Percentiles rank a stretch among this genome's conserved stretches.
These are phyloP conservation scores for Babyrousa celebensis DNA, from an alignment of 2,797 vertebrate species.

Conservation along the genomic window DNA sequence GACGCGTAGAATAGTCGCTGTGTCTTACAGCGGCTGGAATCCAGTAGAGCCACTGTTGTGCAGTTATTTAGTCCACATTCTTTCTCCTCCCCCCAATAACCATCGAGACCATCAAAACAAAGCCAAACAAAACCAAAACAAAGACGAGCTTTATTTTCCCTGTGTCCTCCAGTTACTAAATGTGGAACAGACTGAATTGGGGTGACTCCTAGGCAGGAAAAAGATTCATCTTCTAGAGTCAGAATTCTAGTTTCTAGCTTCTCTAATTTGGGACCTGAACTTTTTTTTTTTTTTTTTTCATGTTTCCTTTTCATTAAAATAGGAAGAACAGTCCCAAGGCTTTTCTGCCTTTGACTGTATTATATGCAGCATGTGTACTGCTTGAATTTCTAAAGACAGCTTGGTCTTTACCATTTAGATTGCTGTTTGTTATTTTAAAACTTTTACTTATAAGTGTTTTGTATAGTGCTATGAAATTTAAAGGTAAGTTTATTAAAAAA, in stretches of 20 bases:
- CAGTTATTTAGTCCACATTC: not conserved
- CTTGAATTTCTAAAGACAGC: conserved; percentile 5
- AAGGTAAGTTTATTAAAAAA: not conserved
- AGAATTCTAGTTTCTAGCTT: conserved; percentile 38
- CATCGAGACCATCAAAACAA: not conserved
- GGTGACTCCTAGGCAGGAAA: not conserved
- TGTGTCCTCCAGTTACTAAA: not conserved
- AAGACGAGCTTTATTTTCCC: not conserved
- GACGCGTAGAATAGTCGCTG: not conserved
- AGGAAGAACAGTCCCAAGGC: not conserved
- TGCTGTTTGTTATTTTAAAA: conserved; percentile 35
- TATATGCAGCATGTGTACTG: not conserved
- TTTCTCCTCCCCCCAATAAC: not conserved
- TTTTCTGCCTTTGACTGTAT: not conserved
- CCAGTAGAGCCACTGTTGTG: not conserved
- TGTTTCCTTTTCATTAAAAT: conserved; percentile 52
- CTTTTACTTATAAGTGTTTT: not conserved
- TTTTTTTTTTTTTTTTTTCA: conserved; percentile 41
- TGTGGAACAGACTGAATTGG: not conserved
- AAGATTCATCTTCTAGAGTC: conserved; percentile 35
- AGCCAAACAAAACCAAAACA: not conserved
- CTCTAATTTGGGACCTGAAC: not conserved
- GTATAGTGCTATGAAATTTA: not conserved
- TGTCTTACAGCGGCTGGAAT: not conserved
- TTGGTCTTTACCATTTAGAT: not conserved